These are phyloP conservation scores for Drosophila differens DNA, from an alignment of 2,888 invertebrate genomes.

Conservation along the genomic window DNA sequence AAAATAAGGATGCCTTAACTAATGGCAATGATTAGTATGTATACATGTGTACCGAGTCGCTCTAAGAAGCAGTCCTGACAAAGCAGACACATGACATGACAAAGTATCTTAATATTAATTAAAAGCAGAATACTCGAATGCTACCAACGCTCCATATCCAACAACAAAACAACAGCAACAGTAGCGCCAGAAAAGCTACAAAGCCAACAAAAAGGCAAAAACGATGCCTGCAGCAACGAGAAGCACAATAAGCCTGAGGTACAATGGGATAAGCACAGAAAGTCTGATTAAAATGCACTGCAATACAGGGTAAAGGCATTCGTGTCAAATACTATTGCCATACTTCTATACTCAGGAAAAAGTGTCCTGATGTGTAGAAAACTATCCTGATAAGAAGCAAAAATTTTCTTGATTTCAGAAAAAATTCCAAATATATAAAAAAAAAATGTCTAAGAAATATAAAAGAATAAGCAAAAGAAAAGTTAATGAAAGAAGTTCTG, in stretches of 20 bases:
- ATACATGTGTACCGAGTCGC: neutral
- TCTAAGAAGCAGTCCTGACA: neutral
- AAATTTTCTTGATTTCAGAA: neutral
- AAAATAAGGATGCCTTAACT: no score
- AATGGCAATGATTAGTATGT: no score
- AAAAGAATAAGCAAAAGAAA: neutral
- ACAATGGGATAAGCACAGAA: slow-evolving; percentile 46
- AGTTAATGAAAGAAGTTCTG: neutral
- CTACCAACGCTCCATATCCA: slow-evolving; percentile 16
- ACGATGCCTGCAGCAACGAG: slow-evolving; percentile 27
- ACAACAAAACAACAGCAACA: slow-evolving; percentile 2
- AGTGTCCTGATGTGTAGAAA: neutral
- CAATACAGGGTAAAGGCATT: neutral
- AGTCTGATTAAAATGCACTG: slow-evolving; percentile 50
- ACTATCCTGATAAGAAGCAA: neutral
- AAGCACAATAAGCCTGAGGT: slow-evolving; percentile 24
- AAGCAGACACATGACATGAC: slow-evolving; percentile 69
- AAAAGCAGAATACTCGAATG: slow-evolving; percentile 61
- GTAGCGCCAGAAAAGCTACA: slow-evolving; percentile 7
- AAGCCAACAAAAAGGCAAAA: slow-evolving; percentile 20
- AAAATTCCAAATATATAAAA: neutral
- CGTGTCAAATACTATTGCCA: neutral
- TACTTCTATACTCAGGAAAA: neutral
- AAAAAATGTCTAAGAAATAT: neutral
- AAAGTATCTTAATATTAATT: slow-evolving; percentile 75